Percentiles rank a stretch among this genome's conserved stretches.
These are phyloP conservation scores for Triplophysa dalaica DNA, from an alignment of 2,113 vertebrate species.

Conservation along the genomic window DNA sequence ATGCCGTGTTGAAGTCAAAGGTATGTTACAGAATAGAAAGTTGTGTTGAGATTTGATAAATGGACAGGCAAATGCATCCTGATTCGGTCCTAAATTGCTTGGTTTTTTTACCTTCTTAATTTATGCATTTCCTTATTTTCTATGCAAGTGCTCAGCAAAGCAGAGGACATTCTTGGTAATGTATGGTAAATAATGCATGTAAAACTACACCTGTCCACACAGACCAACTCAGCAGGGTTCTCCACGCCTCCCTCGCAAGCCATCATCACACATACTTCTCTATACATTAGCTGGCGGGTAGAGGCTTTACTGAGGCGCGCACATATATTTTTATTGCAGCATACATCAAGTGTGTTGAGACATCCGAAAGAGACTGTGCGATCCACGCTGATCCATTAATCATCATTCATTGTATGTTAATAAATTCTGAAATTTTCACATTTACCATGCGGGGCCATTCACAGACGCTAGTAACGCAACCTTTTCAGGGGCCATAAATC, in stretches of 20 bases:
- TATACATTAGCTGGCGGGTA: slow-evolving; percentile 51
- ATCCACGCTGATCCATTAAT: slow-evolving; percentile 83
- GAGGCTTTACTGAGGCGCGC: slow-evolving; percentile 62
- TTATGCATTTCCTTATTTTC: slow-evolving; percentile 69
- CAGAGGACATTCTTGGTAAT: slow-evolving; percentile 65
- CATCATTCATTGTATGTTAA: slow-evolving; percentile 88
- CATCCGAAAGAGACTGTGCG: slow-evolving; percentile 77
- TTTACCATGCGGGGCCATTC: slow-evolving; percentile 80
- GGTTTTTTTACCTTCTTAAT: slow-evolving; percentile 70
- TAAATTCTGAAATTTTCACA: slow-evolving; percentile 84
- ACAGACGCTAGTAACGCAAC: slow-evolving; percentile 79
- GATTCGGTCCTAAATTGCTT: slow-evolving; percentile 77
- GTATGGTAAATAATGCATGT: slow-evolving; percentile 57
- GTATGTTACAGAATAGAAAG: slow-evolving; percentile 76
- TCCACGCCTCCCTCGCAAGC: neutral
- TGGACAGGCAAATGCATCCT: slow-evolving; percentile 74
- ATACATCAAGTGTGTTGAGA: slow-evolving; percentile 77
- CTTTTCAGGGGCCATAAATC: slow-evolving; percentile 83
- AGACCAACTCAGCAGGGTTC: slow-evolving; percentile 29
- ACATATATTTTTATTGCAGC: slow-evolving; percentile 77
- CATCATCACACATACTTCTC: slow-evolving; percentile 37
- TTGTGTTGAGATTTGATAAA: slow-evolving; percentile 78
- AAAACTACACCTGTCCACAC: slow-evolving; percentile 49
- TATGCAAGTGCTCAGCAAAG: slow-evolving; percentile 65
- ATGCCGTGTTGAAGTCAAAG: slow-evolving; percentile 75